Conservation (phyloP, 2,888 invertebrate genomes). For the Tetragonula carbonaria region DNA sequence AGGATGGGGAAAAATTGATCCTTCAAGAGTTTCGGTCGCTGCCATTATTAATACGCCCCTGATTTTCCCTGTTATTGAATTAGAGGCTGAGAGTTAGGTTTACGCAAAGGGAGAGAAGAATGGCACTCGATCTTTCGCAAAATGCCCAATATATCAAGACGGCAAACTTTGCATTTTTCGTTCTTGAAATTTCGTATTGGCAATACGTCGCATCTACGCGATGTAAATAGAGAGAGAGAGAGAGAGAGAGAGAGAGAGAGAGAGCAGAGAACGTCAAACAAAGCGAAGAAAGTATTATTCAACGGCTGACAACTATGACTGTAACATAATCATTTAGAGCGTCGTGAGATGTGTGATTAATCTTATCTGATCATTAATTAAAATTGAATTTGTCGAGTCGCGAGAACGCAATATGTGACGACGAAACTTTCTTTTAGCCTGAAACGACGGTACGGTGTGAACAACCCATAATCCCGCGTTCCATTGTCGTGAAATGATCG, state of each 20-base stretch:
- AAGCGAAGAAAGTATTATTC: too few species aligned
- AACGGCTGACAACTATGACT: too few species aligned
- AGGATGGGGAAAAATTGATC: slow-evolving; percentile 16
- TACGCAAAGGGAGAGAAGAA: background rate
- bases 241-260: too few species aligned
- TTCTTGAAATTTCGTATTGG: too few species aligned
- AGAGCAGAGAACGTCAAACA: too few species aligned
- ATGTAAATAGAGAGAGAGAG: too few species aligned
- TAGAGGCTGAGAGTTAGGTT: background rate
- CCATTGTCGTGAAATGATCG: slow-evolving; percentile 12
- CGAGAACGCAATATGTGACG: background rate
- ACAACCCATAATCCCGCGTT: slow-evolving; percentile 7
- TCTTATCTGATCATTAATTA: background rate
- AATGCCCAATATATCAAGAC: too few species aligned
- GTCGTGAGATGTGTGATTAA: too few species aligned
- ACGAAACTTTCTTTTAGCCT: background rate
- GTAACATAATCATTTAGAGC: too few species aligned
- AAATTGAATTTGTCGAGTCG: background rate
- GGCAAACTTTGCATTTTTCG: too few species aligned
- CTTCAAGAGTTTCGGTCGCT: background rate
- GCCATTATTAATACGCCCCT: slow-evolving; percentile 16
- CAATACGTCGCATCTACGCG: too few species aligned
- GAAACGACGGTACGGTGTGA: background rate
- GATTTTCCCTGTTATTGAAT: background rate
- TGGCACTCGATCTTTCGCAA: background rate